Conservation (phyloP, 2,888 invertebrate species). For the Apotomis capreana region DNA sequence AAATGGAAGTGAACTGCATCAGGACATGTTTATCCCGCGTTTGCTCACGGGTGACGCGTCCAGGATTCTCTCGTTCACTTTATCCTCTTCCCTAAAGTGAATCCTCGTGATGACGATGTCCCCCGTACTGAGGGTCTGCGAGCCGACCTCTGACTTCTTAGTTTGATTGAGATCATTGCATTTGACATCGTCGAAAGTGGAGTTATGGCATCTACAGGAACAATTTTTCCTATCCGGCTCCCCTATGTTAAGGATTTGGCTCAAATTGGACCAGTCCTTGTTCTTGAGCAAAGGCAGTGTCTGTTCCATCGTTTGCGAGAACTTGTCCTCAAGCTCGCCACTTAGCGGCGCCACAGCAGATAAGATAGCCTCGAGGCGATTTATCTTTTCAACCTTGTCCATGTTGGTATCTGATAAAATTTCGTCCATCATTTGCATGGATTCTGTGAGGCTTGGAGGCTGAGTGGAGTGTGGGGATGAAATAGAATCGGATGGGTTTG, state of each 20-base stretch:
- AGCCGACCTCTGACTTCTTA: slow-evolving; percentile 83
- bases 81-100: slow-evolving; percentile 81
- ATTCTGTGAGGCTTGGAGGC: slow-evolving; percentile 92
- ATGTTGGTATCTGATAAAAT: slow-evolving; percentile 91
- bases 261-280: slow-evolving; percentile 80
- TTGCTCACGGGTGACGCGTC: slow-evolving; percentile 77
- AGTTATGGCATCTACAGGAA: slow-evolving; percentile 83
- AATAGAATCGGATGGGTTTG: slow-evolving; percentile 89
- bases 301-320: slow-evolving; percentile 81
- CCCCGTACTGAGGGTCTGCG: slow-evolving; percentile 95
- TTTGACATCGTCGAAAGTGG: slow-evolving; percentile 68
- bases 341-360: slow-evolving; percentile 90
- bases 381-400: slow-evolving; percentile 93
- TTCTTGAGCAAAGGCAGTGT: slow-evolving; percentile 80
- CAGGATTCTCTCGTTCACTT: slow-evolving; percentile 72
- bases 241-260: slow-evolving; percentile 77
- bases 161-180: slow-evolving; percentile 78
- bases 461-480: slow-evolving; percentile 90
- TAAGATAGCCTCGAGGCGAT: slow-evolving; percentile 92
- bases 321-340: slow-evolving; percentile 82
- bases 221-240: slow-evolving; percentile 77
- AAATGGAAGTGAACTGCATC: slow-evolving; percentile 70
- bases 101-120: slow-evolving; percentile 96
- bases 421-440: slow-evolving; percentile 94
- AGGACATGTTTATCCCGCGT: slow-evolving; percentile 74